Evolutionary conservation across 2,797 vertebrate species (phyloP), one percentile per base, ranked within the genome.

Genomic region (Lacerta viridis): DNA sequence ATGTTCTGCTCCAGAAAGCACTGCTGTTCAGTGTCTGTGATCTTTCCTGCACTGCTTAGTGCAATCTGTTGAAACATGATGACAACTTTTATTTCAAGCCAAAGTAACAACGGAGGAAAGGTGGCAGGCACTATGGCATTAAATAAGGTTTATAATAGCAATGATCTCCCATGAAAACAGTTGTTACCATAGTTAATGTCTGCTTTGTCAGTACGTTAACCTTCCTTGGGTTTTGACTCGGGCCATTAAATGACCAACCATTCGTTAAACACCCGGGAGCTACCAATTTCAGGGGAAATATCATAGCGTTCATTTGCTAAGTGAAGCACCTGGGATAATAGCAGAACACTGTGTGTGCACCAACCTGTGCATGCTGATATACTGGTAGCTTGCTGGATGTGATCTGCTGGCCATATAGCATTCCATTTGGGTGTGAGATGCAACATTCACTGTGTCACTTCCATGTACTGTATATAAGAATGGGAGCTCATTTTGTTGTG

Each of bases 161-260:
- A 91, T 95, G 95, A 96, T 95, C 86, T 81, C 89, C 93, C 93
- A 94, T 95, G 96, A 96, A 96, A 97, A 96, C 92, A 95, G 96
- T 97, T 97, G 96, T 96, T 97, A 96, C 95, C 90, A 83, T 94
- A 95, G 95, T 94, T 96, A 97, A 97, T 96, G 95, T 92, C 92
- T 0, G 5, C 95, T 97, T 95, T 96, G 95, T 96, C 95, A 95
- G 93, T 92, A 91, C 25, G 78, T 95, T 97, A 97, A 97, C 96
- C 96, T 97, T 96, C 95, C 88, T 88, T 93, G 92, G 50, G 93
- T 93, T 96, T 94, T 96, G 92, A 94, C 92, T 96, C 1, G 29
- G 95, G 90, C 89, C 95, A 95, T 97, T 97, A 94, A 96, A 96
- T 61, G 85, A 66, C 90, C 95, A 95, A 91, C 92, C 94, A 96